phyloP scores from a whole-genome alignment of 2,797 vertebrate genomes.

The Urosaurus nigricauda region DNA sequence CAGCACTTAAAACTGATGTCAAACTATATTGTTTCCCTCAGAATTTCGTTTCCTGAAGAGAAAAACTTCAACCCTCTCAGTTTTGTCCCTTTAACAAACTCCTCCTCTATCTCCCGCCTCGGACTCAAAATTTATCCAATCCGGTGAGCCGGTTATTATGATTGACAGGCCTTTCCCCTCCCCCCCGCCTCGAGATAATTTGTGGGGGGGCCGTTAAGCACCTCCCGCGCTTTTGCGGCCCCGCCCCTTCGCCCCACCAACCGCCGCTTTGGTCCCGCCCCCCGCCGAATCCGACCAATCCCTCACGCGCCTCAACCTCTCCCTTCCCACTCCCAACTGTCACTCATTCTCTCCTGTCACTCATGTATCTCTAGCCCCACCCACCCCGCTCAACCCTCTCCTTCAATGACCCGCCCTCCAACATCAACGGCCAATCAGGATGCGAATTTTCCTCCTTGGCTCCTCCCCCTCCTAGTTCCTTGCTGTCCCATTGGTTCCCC shows the following conservation, averaged over 20 bases:
- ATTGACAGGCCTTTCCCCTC: neutral
- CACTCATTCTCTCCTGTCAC: neutral
- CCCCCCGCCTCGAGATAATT: neutral
- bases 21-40: no score
- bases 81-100: neutral
- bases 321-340: neutral
- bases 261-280: neutral
- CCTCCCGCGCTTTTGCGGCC: neutral
- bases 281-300: neutral
- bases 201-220: no score
- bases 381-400: neutral
- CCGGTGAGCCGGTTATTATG: rapidly evolving
- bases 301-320: neutral
- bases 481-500: slow-evolving; percentile 5
- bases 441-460: neutral
- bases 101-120: no score
- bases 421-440: no score
- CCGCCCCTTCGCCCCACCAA: neutral
- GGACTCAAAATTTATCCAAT: slow-evolving; percentile 1
- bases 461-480: neutral
- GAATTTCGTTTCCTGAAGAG: rapidly evolving
- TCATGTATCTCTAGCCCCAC: neutral
- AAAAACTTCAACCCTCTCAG: neutral
- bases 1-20: no score
- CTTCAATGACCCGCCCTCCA: no score